These are phyloP conservation scores for Salvelinus namaycush DNA, from an alignment of 2,113 vertebrate genomes.

Conservation along the genomic window DNA sequence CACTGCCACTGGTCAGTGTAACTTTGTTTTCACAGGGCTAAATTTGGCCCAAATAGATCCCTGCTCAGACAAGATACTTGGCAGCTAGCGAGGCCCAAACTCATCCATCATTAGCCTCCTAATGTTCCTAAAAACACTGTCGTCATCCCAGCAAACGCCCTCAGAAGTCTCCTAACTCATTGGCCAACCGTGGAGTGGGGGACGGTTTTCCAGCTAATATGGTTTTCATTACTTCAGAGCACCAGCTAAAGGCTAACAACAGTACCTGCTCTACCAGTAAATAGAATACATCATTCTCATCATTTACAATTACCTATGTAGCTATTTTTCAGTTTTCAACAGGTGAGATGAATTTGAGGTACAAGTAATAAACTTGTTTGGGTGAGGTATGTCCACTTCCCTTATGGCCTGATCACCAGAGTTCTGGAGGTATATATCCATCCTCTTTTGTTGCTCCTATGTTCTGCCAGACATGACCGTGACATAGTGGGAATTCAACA, in stretches of 20 bases:
- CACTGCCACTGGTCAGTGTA: slow-evolving; percentile 43
- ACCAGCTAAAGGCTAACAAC: slow-evolving; percentile 37
- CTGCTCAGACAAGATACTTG: slow-evolving; percentile 55
- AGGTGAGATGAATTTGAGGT: neutral
- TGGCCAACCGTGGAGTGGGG: slow-evolving; percentile 42
- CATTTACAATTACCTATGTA: neutral
- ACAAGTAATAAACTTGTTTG: neutral
- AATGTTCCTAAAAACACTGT: slow-evolving; percentile 41
- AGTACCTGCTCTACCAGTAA: slow-evolving; percentile 23
- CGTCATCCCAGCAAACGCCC: slow-evolving; percentile 49
- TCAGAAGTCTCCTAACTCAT: slow-evolving; percentile 57
- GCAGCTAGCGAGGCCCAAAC: slow-evolving; percentile 45
- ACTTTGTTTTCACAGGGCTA: slow-evolving; percentile 43
- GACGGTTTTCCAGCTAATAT: slow-evolving; percentile 50
- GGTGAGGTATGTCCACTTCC: neutral
- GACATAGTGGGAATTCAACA: slow-evolving; percentile 46
- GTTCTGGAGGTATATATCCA: slow-evolving; percentile 26
- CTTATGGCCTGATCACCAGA: neutral
- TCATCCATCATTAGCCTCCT: slow-evolving; percentile 64
- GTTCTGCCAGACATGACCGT: slow-evolving; percentile 50
- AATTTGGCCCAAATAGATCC: slow-evolving; percentile 43
- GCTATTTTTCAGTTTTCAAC: neutral
- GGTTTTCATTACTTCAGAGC: slow-evolving; percentile 64
- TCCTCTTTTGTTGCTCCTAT: slow-evolving; percentile 34
- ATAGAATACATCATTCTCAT: slow-evolving; percentile 4